These are phyloP conservation scores for Microtus pennsylvanicus DNA, from an alignment of 2,113 vertebrate species.

Conservation along the genomic window DNA sequence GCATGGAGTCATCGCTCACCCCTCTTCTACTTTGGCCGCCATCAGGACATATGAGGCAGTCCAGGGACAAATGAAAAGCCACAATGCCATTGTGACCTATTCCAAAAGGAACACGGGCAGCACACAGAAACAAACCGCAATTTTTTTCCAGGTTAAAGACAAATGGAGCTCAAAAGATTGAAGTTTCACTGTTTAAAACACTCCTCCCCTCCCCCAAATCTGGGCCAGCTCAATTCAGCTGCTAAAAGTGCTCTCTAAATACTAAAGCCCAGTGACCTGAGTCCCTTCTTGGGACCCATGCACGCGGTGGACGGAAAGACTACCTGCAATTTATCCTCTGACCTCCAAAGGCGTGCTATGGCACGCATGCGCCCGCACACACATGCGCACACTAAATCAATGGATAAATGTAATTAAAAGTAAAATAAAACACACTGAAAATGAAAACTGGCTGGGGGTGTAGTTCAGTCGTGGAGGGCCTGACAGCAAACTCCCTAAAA, in stretches of 20 bases:
- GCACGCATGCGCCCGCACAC: neutral
- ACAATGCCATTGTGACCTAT: neutral
- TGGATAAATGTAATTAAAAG: neutral
- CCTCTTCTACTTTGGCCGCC: constrained; percentile 6
- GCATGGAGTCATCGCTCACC: neutral
- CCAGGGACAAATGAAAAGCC: constrained; percentile 44
- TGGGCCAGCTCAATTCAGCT: neutral
- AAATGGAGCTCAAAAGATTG: neutral
- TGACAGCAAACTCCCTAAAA: neutral
- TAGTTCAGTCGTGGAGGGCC: neutral
- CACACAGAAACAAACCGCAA: neutral
- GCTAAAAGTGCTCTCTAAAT: neutral
- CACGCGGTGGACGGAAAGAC: neutral
- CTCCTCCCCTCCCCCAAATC: too few species aligned
- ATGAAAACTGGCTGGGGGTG: neutral
- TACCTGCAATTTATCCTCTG: neutral
- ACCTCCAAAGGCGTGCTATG: too few species aligned
- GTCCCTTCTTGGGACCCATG: neutral
- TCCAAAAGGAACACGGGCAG: neutral
- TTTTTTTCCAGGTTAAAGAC: neutral
- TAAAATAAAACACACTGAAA: neutral
- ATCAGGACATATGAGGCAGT: neutral
- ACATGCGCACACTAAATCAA: neutral
- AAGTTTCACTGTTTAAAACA: constrained; percentile 20
- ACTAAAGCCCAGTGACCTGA: neutral